Percentiles rank a stretch among this genome's conserved stretches.
Conservation (phyloP, 1,140 invertebrate genomes). For the Eumeta japonica region DNA sequence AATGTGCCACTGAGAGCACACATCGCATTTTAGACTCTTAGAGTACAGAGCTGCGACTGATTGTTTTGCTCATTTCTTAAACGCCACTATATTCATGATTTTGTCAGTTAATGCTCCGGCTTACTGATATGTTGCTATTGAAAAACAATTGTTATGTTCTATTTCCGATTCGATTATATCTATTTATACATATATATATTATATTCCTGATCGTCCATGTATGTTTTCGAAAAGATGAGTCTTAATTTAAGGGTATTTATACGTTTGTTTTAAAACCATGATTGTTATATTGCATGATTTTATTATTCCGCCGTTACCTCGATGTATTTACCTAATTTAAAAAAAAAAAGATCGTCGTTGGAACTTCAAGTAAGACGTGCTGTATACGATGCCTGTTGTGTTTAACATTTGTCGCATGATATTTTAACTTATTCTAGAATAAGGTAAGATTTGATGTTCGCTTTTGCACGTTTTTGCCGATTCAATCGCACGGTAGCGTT, state of each 20-base stretch:
- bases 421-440: constrained; percentile 15
- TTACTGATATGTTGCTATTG: constrained; percentile 48
- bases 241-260: too few relatives aligned
- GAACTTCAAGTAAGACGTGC: background rate
- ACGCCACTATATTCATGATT: constrained; percentile 30
- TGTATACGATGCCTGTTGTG: too few relatives aligned
- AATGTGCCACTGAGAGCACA: background rate
- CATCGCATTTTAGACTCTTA: constrained; percentile 28
- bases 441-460: too few relatives aligned
- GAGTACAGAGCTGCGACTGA: constrained; percentile 45
- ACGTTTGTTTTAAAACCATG: too few relatives aligned
- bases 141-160: constrained; percentile 28
- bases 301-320: too few relatives aligned
- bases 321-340: too few relatives aligned
- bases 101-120: constrained; percentile 38
- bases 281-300: too few relatives aligned
- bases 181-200: too few relatives aligned
- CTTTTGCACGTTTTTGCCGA: constrained; percentile 43
- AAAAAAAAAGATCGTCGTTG: constrained; percentile 4
- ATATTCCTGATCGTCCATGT: too few relatives aligned
- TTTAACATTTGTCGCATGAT: too few relatives aligned
- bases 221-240: too few relatives aligned
- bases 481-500: constrained; percentile 48
- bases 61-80: constrained; percentile 46
- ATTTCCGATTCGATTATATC: constrained; percentile 29